Base-by-base conservation (phyloP, 2,888 invertebrate genomes). In the Trichogramma evanescens region DNA sequence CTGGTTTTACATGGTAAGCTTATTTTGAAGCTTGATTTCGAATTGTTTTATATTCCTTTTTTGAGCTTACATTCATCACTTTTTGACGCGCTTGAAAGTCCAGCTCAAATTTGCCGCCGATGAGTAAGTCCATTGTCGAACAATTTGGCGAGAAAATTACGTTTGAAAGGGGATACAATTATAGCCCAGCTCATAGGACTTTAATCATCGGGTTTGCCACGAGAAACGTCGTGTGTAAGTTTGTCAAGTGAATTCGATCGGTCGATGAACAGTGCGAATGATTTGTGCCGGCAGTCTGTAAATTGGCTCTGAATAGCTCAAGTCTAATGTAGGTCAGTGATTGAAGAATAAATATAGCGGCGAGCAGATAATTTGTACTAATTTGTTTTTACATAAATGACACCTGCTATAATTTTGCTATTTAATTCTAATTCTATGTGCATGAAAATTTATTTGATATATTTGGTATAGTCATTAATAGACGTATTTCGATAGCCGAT, bases 1-100 rank as follows among this genome's bases (percentile, higher is more conserved):
- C 8, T 89, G 93, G 87, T 94, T 95, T 78, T 93, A 91, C 68
- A 80, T 79, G 69, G 86, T 86, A 26, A 26, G 26, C 26, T 26
- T 26, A 26, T 26, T 26, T 26, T 1, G 26, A 26, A 26, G 26
- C 26, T 26, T 26, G 26, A 26, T 26, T 26, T 26, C 26, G 26
- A 26, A 26, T 26, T 26, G 26, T 2, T 26, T 26, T 26, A 26
- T 2, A 26, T 26, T 26, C 26, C 26, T 26, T 26, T 26, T 26
- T 26, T 26, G 26, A 26, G 26, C 26, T 26, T 26, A 26, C 26
- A 26, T 26, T 26, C 26, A 26, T 26, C 26, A 26, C 26, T 26
- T 26, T 26, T 26, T 26, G 26, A 26, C 26, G 26, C 26, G 26
- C 26, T 26, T 3, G 26, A 26, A 2, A 26, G 3, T 26, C 26